Evolutionary conservation across 2,113 vertebrate species (phyloP).

Genomic region (Thalassoma bifasciatum): DNA sequence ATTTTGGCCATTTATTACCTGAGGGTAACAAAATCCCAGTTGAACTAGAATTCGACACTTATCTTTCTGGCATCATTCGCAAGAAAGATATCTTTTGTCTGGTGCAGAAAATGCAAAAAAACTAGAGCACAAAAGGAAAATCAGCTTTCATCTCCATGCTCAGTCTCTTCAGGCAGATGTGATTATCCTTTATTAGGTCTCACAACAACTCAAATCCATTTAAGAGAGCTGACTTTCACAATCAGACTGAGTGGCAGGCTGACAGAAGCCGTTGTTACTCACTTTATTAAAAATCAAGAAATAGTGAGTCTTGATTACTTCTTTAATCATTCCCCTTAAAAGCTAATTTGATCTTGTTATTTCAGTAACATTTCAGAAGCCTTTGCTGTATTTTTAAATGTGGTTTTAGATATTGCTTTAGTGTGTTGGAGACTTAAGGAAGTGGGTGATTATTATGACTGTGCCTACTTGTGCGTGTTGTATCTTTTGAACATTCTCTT

Average conservation of each 20-base stretch:
- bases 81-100: too few relatives aligned
- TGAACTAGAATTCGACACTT: neutral
- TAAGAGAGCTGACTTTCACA: too few relatives aligned
- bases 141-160: too few relatives aligned
- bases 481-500: neutral
- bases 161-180: too few relatives aligned
- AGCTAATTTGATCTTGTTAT: constrained; percentile 6
- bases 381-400: neutral
- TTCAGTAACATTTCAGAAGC: neutral
- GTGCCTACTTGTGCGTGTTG: neutral
- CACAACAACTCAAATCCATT: too few relatives aligned
- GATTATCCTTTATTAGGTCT: too few relatives aligned
- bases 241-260: too few relatives aligned
- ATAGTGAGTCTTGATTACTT: constrained; percentile 29
- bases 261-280: constrained; percentile 39
- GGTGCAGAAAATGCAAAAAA: too few relatives aligned
- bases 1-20: neutral
- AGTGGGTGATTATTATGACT: neutral
- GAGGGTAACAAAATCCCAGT: neutral
- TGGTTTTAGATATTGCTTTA: neutral
- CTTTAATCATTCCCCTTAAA: constrained; percentile 2
- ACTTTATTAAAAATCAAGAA: constrained; percentile 35
- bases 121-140: too few relatives aligned
- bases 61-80: neutral
- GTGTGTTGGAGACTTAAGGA: neutral